phyloP scores from a whole-genome alignment of 1,140 invertebrate genomes.

The Reticulitermes speratus region DNA sequence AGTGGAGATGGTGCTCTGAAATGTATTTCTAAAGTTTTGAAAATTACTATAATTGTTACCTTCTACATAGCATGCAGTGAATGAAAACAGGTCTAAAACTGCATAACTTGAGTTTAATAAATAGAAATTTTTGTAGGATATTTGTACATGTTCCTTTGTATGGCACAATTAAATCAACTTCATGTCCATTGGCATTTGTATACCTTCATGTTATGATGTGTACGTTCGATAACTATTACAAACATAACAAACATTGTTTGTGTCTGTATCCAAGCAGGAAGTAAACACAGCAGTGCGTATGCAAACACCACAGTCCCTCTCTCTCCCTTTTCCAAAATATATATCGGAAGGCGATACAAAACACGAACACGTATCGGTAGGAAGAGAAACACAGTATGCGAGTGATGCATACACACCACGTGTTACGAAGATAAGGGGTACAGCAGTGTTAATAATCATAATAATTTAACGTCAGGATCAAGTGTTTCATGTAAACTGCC shows the following conservation, averaged over 20 bases:
- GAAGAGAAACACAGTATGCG: neutral
- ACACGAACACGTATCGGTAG: neutral
- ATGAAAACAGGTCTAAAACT: too few species aligned
- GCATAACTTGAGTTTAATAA: too few species aligned
- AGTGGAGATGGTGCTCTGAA: too few species aligned
- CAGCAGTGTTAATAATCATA: neutral
- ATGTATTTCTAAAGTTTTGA: too few species aligned
- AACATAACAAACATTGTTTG: neutral
- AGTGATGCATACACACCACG: neutral
- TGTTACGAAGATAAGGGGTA: neutral
- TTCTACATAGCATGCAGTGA: too few species aligned
- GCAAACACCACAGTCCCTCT: neutral
- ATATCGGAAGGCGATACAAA: neutral
- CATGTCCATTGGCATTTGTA: too few species aligned
- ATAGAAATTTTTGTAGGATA: too few species aligned
- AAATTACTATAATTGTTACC: too few species aligned
- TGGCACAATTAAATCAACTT: too few species aligned
- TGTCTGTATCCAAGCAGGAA: neutral
- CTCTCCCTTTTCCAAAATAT: neutral
- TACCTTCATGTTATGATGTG: neutral
- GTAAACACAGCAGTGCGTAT: neutral
- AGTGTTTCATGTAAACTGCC: neutral
- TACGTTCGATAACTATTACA: neutral
- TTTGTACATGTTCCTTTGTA: too few species aligned
- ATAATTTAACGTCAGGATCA: conserved; percentile 1